These are phyloP conservation scores for Amphiduros pacificus DNA, from an alignment of 2,888 invertebrate species.

Conservation along the genomic window DNA sequence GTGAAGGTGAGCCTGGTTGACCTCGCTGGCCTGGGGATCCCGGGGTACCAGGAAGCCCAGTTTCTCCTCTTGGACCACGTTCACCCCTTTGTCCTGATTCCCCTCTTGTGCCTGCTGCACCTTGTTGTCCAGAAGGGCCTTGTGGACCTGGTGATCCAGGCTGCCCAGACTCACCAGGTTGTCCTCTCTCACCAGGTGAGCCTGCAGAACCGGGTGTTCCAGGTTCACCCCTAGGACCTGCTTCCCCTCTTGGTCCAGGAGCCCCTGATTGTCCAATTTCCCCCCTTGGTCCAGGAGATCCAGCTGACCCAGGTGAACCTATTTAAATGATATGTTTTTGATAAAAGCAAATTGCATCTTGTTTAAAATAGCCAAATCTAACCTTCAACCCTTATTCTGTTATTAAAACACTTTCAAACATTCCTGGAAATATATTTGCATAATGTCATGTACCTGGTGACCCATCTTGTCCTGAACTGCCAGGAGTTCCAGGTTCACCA, in stretches of 20 bases:
- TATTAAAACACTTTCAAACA: too few species aligned
- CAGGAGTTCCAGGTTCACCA: slow-evolving; percentile 22
- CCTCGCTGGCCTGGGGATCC: slow-evolving; percentile 19
- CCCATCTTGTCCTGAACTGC: slow-evolving; percentile 13
- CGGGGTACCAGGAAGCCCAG: background rate
- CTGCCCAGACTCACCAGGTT: slow-evolving; percentile 13
- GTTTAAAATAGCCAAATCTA: too few species aligned
- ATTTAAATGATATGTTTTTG: too few species aligned
- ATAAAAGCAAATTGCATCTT: too few species aligned
- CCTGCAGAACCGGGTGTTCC: slow-evolving; percentile 4
- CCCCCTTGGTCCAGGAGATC: slow-evolving; percentile 47
- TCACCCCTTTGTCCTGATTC: slow-evolving; percentile 24
- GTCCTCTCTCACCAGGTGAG: slow-evolving; percentile 20
- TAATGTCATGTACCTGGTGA: slow-evolving; percentile 7
- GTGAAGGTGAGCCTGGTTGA: slow-evolving; percentile 20
- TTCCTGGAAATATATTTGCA: too few species aligned
- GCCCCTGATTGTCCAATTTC: slow-evolving; percentile 10
- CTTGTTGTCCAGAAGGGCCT: slow-evolving; percentile 1
- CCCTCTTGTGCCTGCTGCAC: slow-evolving; percentile 23
- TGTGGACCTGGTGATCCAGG: slow-evolving; percentile 12
- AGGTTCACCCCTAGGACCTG: slow-evolving; percentile 13
- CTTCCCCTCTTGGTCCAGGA: background rate
- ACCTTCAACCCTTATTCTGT: too few species aligned
- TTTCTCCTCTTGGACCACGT: slow-evolving; percentile 12
- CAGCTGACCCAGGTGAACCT: slow-evolving; percentile 68